phyloP scores from a whole-genome alignment of 2,888 invertebrate genomes.

The Luperina nickerlii region DNA sequence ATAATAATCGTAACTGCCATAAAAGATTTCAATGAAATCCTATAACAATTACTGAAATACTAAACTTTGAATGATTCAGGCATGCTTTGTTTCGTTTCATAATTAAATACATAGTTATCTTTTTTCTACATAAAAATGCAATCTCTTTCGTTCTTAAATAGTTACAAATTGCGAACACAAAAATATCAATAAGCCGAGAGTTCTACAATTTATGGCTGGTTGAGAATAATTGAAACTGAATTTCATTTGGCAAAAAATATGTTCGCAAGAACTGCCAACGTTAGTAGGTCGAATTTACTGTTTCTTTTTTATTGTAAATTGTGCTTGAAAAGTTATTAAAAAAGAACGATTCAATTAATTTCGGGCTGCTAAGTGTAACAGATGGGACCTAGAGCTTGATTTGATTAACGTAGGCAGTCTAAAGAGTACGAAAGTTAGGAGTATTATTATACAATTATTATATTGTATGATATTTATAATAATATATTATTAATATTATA shows the following conservation, averaged over 20 bases:
- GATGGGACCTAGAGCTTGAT: slow-evolving; percentile 15
- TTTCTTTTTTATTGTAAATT: slow-evolving; percentile 37
- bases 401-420: not conserved
- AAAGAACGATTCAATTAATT: slow-evolving; percentile 52
- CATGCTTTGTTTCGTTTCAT: not conserved
- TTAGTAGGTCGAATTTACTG: slow-evolving; percentile 42
- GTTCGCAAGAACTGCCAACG: slow-evolving; percentile 54
- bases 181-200: slow-evolving; percentile 43
- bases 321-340: slow-evolving; percentile 41
- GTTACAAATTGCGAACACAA: slow-evolving; percentile 30
- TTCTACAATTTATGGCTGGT: slow-evolving; percentile 53
- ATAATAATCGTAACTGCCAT: not conserved
- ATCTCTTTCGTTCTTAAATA: slow-evolving; percentile 20
- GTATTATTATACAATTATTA: too few species aligned
- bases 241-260: slow-evolving; percentile 62
- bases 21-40: not conserved
- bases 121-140: slow-evolving; percentile 6
- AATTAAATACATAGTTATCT: slow-evolving; percentile 13
- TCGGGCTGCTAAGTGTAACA: slow-evolving; percentile 13
- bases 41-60: not conserved
- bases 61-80: not conserved
- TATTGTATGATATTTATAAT: too few species aligned
- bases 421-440: not conserved
- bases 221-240: slow-evolving; percentile 66
- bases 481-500: too few species aligned